These are phyloP conservation scores for Sthenelais limicola DNA, from an alignment of 2,888 invertebrate genomes.

Conservation along the genomic window DNA sequence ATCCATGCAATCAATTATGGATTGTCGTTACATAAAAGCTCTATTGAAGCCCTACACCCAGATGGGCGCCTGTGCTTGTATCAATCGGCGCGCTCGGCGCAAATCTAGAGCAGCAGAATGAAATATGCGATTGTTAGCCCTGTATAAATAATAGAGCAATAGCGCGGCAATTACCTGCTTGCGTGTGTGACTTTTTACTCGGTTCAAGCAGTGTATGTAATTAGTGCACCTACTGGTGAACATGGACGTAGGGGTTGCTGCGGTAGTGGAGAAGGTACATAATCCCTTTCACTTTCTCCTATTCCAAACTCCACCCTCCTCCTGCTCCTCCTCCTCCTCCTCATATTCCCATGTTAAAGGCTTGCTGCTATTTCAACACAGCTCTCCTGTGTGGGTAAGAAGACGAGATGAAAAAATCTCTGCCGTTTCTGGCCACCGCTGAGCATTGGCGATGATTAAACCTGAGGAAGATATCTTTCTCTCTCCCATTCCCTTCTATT, in stretches of 20 bases:
- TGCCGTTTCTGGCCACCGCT: too few species aligned
- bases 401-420: too few species aligned
- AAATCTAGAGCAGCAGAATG: slow-evolving; percentile 28
- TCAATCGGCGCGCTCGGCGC: slow-evolving; percentile 27
- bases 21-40: not conserved
- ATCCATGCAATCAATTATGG: slow-evolving; percentile 33
- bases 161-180: slow-evolving; percentile 24
- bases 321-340: too few species aligned
- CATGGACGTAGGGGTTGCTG: not conserved
- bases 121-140: slow-evolving; percentile 20
- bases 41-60: not conserved
- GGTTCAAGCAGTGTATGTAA: not conserved
- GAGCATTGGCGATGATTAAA: too few species aligned
- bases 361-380: too few species aligned
- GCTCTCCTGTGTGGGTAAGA: too few species aligned
- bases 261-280: too few species aligned
- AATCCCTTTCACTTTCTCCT: too few species aligned
- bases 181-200: slow-evolving; percentile 32
- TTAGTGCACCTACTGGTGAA: slow-evolving; percentile 2
- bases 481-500: too few species aligned
- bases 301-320: too few species aligned
- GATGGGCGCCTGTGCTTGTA: slow-evolving; percentile 4
- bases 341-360: too few species aligned
- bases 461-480: too few species aligned
- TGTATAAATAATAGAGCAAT: slow-evolving; percentile 24